Evolutionary conservation across 1,140 invertebrate genomes (phyloP).

Genomic region (Phortica variegata): DNA sequence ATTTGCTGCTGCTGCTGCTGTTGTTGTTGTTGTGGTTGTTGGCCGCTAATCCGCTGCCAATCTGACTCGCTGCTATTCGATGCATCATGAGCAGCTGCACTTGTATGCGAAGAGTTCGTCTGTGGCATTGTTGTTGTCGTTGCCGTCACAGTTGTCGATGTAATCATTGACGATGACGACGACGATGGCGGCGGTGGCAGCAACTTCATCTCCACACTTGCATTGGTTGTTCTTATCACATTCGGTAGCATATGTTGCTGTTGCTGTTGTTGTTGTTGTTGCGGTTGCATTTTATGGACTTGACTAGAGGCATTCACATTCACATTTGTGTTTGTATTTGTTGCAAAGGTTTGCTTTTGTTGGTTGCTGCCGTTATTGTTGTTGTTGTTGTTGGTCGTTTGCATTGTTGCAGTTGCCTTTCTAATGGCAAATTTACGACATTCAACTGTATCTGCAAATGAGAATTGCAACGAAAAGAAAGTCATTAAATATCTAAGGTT

Average conservation of each 20-base stretch:
- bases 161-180: slow-evolving; percentile 12
- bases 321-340: slow-evolving; percentile 6
- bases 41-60: slow-evolving; percentile 12
- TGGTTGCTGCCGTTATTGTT: slow-evolving; percentile 41
- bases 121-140: slow-evolving; percentile 7
- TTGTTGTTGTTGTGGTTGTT: slow-evolving; percentile 1
- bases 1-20: neutral
- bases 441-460: slow-evolving; percentile 47
- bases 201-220: neutral
- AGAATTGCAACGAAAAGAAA: neutral
- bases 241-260: slow-evolving; percentile 2
- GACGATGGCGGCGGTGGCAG: slow-evolving; percentile 10
- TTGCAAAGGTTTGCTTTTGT: too few species aligned
- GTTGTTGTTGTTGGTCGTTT: slow-evolving; percentile 36
- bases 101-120: neutral
- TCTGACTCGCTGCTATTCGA: slow-evolving; percentile 1
- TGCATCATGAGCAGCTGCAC: slow-evolving; percentile 2
- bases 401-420: slow-evolving; percentile 11
- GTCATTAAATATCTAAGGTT: too few species aligned
- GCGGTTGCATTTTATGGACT: slow-evolving; percentile 28
- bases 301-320: slow-evolving; percentile 7
- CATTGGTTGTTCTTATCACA: neutral
- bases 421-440: slow-evolving; percentile 45
- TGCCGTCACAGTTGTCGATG: slow-evolving; percentile 18
- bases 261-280: slow-evolving; percentile 26